Base-by-base conservation (phyloP, 2,797 vertebrate species). In the Hafferia zeledoni region DNA sequence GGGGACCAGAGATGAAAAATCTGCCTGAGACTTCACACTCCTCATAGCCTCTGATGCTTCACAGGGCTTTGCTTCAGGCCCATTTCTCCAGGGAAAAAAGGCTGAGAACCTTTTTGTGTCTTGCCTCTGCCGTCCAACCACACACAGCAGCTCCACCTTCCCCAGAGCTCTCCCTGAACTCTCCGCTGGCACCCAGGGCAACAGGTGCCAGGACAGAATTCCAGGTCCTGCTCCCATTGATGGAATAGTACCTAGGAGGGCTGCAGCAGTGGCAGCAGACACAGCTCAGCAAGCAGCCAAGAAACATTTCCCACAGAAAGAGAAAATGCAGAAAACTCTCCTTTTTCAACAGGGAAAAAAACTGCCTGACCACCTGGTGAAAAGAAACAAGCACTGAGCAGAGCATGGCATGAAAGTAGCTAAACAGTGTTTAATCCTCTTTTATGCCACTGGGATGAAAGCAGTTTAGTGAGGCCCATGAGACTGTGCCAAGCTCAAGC, bases 341-440 rank as follows among this genome's bases (percentile, higher is more conserved):
- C 24, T 60, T 89, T 95, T 77, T 43, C 33, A 83, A 50, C n/a
- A 70, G n/a, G 47, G 30, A 60, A 91, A 85, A 47, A 37, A 94
- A 75, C 49, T 80, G 78, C 56, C 56, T 8, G 57, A 69, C 75
- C 63, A 89, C 68, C 65, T 84, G 77, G 72, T 13, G 8, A 85
- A 94, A 82, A 74, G 84, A 64, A 96, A 68, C 83, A 90, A 81
- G 68, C 2, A 0, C 69, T 27, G 47, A 81, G 86, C 57, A 82
- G 86, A 95, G 92, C 83, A 90, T 7, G 37, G 93, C 22, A 0
- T 87, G 87, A 94, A 98, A 98, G 83, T 68, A 72, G 96, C 96
- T 97, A 85, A 95, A 95, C 50, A 78, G 69, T 3, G 3, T 78
- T 89, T 97, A 97, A 98, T 97, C 97, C 93, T 78, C 96, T 97